phyloP scores from a whole-genome alignment of 2,888 invertebrate genomes.

The Erebia ligea region DNA sequence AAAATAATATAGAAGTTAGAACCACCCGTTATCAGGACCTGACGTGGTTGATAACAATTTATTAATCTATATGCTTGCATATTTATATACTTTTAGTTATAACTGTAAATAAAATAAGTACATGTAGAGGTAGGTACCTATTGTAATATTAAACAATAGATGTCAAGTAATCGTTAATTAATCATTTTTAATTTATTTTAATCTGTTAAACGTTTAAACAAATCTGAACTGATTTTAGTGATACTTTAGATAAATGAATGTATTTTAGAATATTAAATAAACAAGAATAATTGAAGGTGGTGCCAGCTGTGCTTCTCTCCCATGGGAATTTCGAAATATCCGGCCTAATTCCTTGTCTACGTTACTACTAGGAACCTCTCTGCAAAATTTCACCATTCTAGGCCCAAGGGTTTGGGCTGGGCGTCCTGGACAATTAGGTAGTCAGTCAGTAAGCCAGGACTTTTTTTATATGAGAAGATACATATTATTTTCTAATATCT shows the following conservation, averaged over 20 bases:
- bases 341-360: too few species aligned
- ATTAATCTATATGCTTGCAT: constrained; percentile 47
- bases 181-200: neutral
- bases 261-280: neutral
- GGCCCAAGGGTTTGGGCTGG: too few species aligned
- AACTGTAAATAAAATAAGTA: neutral
- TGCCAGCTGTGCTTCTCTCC: too few species aligned
- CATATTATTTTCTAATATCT: too few species aligned
- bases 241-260: neutral
- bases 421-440: too few species aligned
- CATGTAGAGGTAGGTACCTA: neutral
- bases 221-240: neutral
- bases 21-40: constrained; percentile 69
- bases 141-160: neutral
- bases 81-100: constrained; percentile 47
- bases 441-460: too few species aligned
- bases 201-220: neutral
- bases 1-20: constrained; percentile 56
- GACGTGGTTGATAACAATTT: constrained; percentile 73
- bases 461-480: too few species aligned
- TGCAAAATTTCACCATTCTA: too few species aligned
- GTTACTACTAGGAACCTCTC: too few species aligned
- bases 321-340: too few species aligned
- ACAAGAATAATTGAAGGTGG: too few species aligned
- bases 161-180: neutral